Base-by-base conservation (phyloP, 2,113 vertebrate species). In the Tricholaema leucomelas region DNA sequence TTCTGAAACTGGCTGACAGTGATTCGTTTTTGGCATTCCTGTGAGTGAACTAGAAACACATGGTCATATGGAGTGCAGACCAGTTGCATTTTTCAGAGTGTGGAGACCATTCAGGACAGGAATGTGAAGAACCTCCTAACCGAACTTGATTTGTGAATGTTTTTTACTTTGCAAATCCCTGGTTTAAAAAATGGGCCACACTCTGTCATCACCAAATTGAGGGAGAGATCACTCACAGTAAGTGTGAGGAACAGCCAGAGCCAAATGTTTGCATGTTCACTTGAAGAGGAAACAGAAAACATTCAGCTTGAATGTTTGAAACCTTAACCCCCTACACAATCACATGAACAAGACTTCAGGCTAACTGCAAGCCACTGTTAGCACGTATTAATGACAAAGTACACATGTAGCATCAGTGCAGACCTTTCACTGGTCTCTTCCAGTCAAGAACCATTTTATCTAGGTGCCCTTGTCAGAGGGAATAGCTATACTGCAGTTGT, bases 61-160 rank as follows among this genome's bases (percentile, higher is more conserved):
- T 17, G 33, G 59, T 92, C 78, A 92, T 89, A 82, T 79, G 84
- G 89, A 79, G 50, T 54, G 38, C 89, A 94, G 74, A 82, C 24
- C 60, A 85, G 55, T 73, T 81, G 30, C 55, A 79, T 81, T 87
- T 92, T 85, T 73, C 74, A 58, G 54, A 79, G 67, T 66, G 81
- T 87, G 74, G 74, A 94, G 63, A 92, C 31, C 36, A 66, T 80
- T 79, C 63, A 70, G 55, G 56, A 31, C 52, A 87, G 50, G 81
- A 91, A 92, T 76, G 88, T 77, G 60, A 80, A 31, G 84, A 92
- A 94, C 87, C 81, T 87, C 55, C 66, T 59, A 36, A 63, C 33
- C 88, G 56, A 81, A 87, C 48, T 35, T 93, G 52, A 92, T 95
- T 66, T 80, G 81, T 84, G 73, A 79, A 63, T 79, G 38, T 63